These are phyloP conservation scores for Noctuana brunneofusca DNA, from an alignment of 2,888 invertebrate genomes.

Conservation along the genomic window DNA sequence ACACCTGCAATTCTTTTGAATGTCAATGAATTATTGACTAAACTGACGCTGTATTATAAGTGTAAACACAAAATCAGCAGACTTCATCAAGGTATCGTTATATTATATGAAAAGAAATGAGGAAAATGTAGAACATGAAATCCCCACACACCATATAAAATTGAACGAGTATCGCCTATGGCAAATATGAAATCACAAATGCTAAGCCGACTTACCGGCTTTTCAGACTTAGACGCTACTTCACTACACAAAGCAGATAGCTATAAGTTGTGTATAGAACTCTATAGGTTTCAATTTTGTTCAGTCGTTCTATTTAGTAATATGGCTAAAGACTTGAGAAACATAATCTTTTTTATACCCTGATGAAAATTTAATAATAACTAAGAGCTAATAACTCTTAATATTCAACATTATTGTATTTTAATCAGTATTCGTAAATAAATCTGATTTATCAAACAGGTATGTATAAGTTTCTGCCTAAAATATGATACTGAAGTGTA, in stretches of 20 bases:
- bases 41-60: no score
- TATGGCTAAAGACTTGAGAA: neutral
- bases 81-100: neutral
- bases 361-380: neutral
- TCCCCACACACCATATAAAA: slow-evolving; percentile 5
- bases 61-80: no score
- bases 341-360: neutral
- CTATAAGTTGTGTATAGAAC: slow-evolving; percentile 17
- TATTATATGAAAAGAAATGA: neutral
- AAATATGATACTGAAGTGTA: no score
- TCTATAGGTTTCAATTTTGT: slow-evolving; percentile 18
- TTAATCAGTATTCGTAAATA: no score
- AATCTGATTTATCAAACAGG: no score
- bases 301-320: slow-evolving; percentile 7
- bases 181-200: slow-evolving; percentile 31
- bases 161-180: slow-evolving; percentile 18
- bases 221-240: slow-evolving; percentile 30
- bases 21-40: no score
- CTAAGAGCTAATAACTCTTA: no score
- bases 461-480: no score
- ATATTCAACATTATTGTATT: no score
- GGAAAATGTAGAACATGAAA: slow-evolving; percentile 24
- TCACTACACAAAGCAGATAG: slow-evolving; percentile 22
- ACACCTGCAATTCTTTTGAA: neutral
- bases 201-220: slow-evolving; percentile 33